Evolutionary conservation across 2,888 invertebrate genomes (phyloP).

Genomic region (Tiliacea aurago): DNA sequence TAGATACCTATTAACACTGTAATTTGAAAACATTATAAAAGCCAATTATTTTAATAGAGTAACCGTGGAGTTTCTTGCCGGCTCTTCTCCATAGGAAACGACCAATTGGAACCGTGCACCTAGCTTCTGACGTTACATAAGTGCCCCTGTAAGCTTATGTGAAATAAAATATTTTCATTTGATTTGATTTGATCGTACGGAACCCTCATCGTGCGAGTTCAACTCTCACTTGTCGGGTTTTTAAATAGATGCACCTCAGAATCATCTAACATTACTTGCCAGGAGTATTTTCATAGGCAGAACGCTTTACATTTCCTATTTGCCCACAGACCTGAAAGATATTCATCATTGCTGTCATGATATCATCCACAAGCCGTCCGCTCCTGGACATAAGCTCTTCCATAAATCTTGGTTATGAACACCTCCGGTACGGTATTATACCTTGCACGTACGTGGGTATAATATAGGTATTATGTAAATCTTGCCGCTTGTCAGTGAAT

Average conservation of each 20-base stretch:
- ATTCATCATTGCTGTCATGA: conserved; percentile 39
- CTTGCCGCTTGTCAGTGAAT: neutral
- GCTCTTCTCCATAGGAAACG: too few relatives aligned
- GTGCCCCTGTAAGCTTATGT: too few relatives aligned
- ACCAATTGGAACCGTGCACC: too few relatives aligned
- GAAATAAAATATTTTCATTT: too few relatives aligned
- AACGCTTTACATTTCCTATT: neutral
- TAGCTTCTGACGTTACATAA: too few relatives aligned
- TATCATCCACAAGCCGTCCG: conserved; percentile 18
- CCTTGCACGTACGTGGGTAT: neutral
- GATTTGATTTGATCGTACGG: too few relatives aligned
- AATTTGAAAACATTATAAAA: too few relatives aligned
- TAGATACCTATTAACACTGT: too few relatives aligned
- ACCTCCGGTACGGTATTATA: conserved; percentile 7
- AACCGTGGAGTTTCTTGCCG: too few relatives aligned
- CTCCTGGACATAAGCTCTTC: conserved; percentile 42
- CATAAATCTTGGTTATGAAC: conserved; percentile 48
- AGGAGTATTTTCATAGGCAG: neutral
- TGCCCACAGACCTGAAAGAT: conserved; percentile 2
- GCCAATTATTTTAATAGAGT: too few relatives aligned
- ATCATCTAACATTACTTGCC: neutral
- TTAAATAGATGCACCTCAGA: neutral
- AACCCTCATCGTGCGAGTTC: too few relatives aligned
- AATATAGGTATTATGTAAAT: conserved; percentile 24
- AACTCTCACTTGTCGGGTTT: too few relatives aligned